Evolutionary conservation across 2,797 vertebrate species (phyloP).

Genomic region (Sardinella longiceps): DNA sequence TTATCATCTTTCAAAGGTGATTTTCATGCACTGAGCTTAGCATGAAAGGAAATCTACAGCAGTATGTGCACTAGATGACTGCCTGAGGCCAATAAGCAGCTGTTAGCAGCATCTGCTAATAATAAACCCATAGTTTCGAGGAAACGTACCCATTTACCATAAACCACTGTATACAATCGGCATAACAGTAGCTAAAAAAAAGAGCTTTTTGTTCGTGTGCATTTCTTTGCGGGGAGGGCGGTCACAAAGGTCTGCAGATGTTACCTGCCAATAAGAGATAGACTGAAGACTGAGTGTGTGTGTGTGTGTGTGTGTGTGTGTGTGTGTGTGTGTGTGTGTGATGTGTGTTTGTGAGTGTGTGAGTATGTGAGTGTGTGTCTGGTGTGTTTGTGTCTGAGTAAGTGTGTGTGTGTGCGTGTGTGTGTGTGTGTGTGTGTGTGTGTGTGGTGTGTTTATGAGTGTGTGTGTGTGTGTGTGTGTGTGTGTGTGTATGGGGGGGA

Average conservation of each 20-base stretch:
- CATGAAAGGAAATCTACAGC: background rate
- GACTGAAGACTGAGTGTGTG: background rate
- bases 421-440: constrained; percentile 1
- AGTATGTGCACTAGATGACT: background rate
- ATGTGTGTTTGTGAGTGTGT: background rate
- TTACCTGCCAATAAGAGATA: background rate
- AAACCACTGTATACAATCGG: background rate
- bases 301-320: background rate
- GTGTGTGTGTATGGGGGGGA: background rate
- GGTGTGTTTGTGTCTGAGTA: background rate
- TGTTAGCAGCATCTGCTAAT: background rate
- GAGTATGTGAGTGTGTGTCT: background rate
- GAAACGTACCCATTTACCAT: background rate
- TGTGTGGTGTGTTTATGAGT: too few species aligned
- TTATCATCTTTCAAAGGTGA: background rate
- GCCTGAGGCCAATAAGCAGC: background rate
- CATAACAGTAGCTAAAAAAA: background rate
- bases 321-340: background rate
- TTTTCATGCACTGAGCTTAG: background rate
- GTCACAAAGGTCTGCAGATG: background rate
- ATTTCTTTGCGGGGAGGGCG: background rate
- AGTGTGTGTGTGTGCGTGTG: background rate
- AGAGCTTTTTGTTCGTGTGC: background rate
- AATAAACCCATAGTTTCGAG: background rate
- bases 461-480: background rate